Base-by-base conservation (phyloP, 2,888 invertebrate species). In the Coenonympha arcania region DNA sequence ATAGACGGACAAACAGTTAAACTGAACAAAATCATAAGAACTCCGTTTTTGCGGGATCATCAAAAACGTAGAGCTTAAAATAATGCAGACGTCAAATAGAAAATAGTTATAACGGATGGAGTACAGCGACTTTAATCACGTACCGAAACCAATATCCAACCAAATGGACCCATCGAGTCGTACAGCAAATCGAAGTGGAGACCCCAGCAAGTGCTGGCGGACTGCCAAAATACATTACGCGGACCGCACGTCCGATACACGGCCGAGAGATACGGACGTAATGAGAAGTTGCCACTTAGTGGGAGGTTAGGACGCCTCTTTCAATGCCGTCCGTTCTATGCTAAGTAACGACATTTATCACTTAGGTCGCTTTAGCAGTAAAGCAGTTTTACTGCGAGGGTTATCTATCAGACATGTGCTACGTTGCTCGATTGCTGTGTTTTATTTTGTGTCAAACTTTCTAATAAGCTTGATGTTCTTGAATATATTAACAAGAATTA, bases 141-240 rank as follows among this genome's bases (percentile, higher is more conserved):
- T 60, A 48, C 50, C 50, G 45, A 60, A 58, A 61, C 60, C 60
- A 61, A 61, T 61, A 57, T 56, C 57, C 47, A 53, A 52, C 55
- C 52, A 56, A 56, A 56, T 57, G 55, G 51, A 57, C 48, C 50
- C 57, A 53, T 52, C 53, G 58, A 58, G 57, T 61, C 61, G 57
- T 44, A 55, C 30, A 46, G 51, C 49, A 53, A 55, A 54, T 59
- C 55, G 50, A 52, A 56, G 55, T 47, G 55, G 52, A 37, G 52
- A 52, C 51, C 48, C 40, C 45, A 43, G 54, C 55, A 52, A 56
- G 46, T 48, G 44, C 54, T 60, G 59, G 59, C 58, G 40, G 19
- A 28, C 36, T 18, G 59, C 58, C 59, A 60, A 56, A 44, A 52
- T 55, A 57, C 56, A 56, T 58, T 59, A 59, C 51, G 52, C 45